Conservation (phyloP, 2,888 invertebrate genomes). For the Dichetophora obliterata region DNA sequence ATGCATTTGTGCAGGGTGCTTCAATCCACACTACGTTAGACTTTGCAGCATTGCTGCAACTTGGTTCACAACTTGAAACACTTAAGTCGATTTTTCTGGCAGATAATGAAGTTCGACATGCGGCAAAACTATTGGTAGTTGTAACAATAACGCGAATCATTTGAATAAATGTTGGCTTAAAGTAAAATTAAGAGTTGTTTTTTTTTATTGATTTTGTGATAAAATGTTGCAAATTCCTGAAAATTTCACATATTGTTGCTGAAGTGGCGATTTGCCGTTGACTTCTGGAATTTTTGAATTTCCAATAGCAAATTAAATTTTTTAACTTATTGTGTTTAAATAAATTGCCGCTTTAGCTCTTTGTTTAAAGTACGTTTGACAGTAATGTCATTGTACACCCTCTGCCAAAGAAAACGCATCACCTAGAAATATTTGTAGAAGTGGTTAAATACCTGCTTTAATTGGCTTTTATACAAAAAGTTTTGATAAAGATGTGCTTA, state of each 20-base stretch:
- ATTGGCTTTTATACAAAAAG: too few relatives aligned
- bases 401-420: too few relatives aligned
- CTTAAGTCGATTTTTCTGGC: not conserved
- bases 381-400: not conserved
- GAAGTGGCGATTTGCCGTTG: not conserved
- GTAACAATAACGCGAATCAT: not conserved
- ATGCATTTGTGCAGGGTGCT: not conserved
- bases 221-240: not conserved
- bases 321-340: not conserved
- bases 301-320: not conserved
- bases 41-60: too few relatives aligned
- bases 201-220: not conserved
- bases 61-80: too few relatives aligned
- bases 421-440: too few relatives aligned
- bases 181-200: not conserved
- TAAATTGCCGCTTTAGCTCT: not conserved
- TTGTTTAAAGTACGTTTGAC: not conserved
- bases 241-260: too few relatives aligned
- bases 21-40: not conserved
- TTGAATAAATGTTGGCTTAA: constrained; percentile 3
- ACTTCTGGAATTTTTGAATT: not conserved
- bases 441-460: too few relatives aligned
- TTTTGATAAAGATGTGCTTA: too few relatives aligned
- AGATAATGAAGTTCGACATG: constrained; percentile 9
- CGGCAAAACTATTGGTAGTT: not conserved